Evolutionary conservation across 92 coral and sea anemone species (phyloP).

Genomic region (Micromussa lordhowensis): DNA sequence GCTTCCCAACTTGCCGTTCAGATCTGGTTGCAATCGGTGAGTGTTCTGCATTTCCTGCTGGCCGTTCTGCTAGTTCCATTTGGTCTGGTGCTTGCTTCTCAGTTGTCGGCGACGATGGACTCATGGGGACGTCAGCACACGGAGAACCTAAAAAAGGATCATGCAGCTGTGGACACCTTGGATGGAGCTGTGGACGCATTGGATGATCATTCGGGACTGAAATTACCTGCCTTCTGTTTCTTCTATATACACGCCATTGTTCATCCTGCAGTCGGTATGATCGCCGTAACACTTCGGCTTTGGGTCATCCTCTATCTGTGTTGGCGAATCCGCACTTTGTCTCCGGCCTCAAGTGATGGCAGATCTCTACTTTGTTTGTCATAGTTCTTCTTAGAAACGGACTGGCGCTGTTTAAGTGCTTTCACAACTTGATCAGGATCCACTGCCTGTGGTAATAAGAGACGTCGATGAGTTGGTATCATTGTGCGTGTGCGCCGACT

Average conservation of each 20-base stretch:
- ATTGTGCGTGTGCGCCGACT: no score
- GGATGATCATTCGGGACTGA: not conserved
- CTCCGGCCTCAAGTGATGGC: no score
- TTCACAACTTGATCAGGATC: no score
- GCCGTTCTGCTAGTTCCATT: not conserved
- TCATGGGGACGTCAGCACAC: not conserved
- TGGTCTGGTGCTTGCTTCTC: not conserved
- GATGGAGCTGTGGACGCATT: not conserved
- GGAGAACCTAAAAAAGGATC: not conserved
- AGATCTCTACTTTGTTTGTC: no score
- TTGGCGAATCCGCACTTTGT: slow-evolving; percentile 62
- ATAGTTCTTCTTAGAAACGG: no score
- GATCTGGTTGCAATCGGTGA: slow-evolving; percentile 14
- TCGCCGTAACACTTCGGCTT: slow-evolving; percentile 49
- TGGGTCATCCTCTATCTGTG: slow-evolving; percentile 29
- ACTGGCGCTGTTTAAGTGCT: no score
- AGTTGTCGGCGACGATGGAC: not conserved
- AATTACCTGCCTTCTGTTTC: not conserved
- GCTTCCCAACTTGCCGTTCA: not conserved
- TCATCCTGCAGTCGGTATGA: slow-evolving; percentile 51
- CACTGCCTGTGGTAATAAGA: no score
- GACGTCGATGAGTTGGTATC: no score
- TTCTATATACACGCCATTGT: slow-evolving; percentile 10
- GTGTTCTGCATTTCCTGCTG: not conserved
- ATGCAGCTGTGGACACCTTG: not conserved